Base-by-base conservation (phyloP, 1,140 invertebrate species). In the Drosophila parabipectinata region DNA sequence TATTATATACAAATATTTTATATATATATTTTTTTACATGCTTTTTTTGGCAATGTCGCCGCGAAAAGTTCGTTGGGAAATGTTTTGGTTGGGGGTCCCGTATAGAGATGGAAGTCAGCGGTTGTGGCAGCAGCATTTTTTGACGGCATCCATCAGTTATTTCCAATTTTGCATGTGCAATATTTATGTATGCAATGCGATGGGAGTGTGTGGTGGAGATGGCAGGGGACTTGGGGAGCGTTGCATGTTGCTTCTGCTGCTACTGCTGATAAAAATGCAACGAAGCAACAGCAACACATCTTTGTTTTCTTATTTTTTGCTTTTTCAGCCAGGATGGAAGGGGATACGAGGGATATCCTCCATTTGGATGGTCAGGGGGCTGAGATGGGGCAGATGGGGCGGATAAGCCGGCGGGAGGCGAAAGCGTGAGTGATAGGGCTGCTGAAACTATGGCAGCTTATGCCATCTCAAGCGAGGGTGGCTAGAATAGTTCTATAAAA, bases 141-240 rank as follows among this genome's bases (percentile, higher is more conserved):
- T 87, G 82, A 87, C 75, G 78, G 82, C 74, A 79, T 87, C 83
- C 82, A 87, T 87, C 82, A 87, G 78, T 87, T 87, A 78, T 87
- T 87, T 87, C 71, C 83, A 78, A 85, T 85, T 85, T 85, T 72
- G 68, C 64, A 78, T 88, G 78, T 79, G 69, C 75, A 82, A 82
- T 82, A 88, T 82, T 87, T 88, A 87, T 87, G 83, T 83, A 76
- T 60, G 61, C 66, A 56, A 44, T 32, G 44, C 32, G 44, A n/a
- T n/a, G 28, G 15, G 41, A 30, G 8, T 26, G 50, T 24, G 28
- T 18, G 26, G 44, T 1, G 12, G 18, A 50, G 24, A 4, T n/a
- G 7, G 41, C n/a, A 58, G 39, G 41, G 61, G 3, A 7, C 8
- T 10, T 9, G 8, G 39, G 24, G 32, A 7, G 57, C 34, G 58